Percentiles rank a stretch among this genome's conserved stretches.
phyloP scores from a whole-genome alignment of 1,140 invertebrate species.

The Stratiolaelaps scimitus region DNA sequence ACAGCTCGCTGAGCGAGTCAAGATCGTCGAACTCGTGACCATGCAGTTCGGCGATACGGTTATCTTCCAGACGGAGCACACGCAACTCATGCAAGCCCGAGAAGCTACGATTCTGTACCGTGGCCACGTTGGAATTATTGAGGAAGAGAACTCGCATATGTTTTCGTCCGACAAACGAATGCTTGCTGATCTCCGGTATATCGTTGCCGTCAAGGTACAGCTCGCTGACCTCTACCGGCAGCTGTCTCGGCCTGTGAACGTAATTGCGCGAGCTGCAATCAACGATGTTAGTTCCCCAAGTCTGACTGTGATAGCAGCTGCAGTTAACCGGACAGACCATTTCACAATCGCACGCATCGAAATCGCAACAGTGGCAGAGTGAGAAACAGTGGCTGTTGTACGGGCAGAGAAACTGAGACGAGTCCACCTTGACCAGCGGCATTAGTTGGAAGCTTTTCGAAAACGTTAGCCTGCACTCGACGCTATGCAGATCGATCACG shows the following conservation, averaged over 20 bases:
- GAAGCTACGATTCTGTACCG: constrained; percentile 74
- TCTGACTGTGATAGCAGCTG: constrained; percentile 82
- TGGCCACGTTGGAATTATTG: constrained; percentile 71
- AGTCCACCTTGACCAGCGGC: constrained; percentile 63
- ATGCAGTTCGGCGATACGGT: constrained; percentile 59
- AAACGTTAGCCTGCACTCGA: constrained; percentile 76
- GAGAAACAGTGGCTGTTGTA: constrained; percentile 85
- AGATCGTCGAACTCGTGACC: constrained; percentile 70
- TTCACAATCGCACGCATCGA: constrained; percentile 85
- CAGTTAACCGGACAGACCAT: constrained; percentile 87
- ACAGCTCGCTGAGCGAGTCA: constrained; percentile 57
- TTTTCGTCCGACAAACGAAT: constrained; percentile 77
- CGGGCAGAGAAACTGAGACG: constrained; percentile 75
- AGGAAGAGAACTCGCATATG: constrained; percentile 69
- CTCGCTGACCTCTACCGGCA: constrained; percentile 87
- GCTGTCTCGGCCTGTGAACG: constrained; percentile 60
- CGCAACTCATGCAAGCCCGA: constrained; percentile 62
- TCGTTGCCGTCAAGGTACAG: constrained; percentile 81
- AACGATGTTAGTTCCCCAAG: constrained; percentile 84
- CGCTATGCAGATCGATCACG: constrained; percentile 76
- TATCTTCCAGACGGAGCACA: constrained; percentile 58
- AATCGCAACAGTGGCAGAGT: constrained; percentile 83
- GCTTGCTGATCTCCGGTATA: constrained; percentile 67
- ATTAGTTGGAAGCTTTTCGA: constrained; percentile 45
- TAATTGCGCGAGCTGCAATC: constrained; percentile 65